Evolutionary conservation across 2,113 vertebrate species (phyloP).

Genomic region (Tychaedon coryphoeus): DNA sequence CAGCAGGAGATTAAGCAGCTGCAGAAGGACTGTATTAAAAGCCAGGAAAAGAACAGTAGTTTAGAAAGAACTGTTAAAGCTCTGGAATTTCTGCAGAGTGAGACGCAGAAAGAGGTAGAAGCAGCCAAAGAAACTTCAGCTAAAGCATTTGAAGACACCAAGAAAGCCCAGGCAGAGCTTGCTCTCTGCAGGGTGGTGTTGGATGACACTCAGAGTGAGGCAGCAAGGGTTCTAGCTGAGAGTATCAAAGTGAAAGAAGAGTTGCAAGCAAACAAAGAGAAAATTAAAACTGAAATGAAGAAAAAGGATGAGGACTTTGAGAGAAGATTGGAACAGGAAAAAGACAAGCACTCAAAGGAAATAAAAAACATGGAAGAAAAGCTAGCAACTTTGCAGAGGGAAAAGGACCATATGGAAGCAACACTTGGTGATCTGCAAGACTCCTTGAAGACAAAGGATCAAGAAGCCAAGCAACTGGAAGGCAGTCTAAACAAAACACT

Average conservation of each 20-base stretch:
- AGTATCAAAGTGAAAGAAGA: slow-evolving; percentile 74
- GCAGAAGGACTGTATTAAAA: slow-evolving; percentile 89
- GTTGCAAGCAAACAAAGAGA: slow-evolving; percentile 68
- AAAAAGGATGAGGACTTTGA: slow-evolving; percentile 83
- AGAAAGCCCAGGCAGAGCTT: slow-evolving; percentile 77
- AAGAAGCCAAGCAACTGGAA: slow-evolving; percentile 79
- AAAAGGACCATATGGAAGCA: slow-evolving; percentile 77
- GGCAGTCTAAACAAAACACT: slow-evolving; percentile 84
- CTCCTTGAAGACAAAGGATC: slow-evolving; percentile 73
- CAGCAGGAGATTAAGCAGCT: slow-evolving; percentile 93
- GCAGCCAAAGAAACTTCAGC: slow-evolving; percentile 61
- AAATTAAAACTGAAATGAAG: slow-evolving; percentile 70
- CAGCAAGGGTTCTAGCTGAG: slow-evolving; percentile 77
- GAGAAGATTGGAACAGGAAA: slow-evolving; percentile 81
- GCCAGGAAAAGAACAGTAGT: slow-evolving; percentile 90
- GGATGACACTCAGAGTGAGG: slow-evolving; percentile 81
- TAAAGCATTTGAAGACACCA: slow-evolving; percentile 73
- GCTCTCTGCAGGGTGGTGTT: slow-evolving; percentile 73
- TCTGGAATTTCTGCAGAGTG: slow-evolving; percentile 77
- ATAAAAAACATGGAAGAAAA: slow-evolving; percentile 84
- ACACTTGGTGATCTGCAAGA: slow-evolving; percentile 71
- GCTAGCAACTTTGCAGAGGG: slow-evolving; percentile 76
- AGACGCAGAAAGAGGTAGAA: slow-evolving; percentile 79
- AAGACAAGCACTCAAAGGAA: slow-evolving; percentile 81
- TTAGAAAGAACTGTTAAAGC: slow-evolving; percentile 84